phyloP scores from a whole-genome alignment of 1,140 invertebrate species.

The Ips nitidus region DNA sequence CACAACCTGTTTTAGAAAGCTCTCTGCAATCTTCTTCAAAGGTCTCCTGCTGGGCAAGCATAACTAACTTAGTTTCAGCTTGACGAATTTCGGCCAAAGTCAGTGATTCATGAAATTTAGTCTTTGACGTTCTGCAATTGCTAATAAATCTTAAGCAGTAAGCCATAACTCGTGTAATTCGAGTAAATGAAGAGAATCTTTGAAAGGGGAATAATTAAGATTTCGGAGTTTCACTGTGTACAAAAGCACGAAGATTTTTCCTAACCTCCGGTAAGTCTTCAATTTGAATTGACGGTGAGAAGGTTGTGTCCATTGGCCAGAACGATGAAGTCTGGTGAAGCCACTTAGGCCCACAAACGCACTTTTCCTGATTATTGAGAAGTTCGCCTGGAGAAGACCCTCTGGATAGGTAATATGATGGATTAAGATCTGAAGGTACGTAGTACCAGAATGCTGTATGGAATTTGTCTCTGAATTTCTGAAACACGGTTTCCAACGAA shows the following conservation, averaged over 20 bases:
- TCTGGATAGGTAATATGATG: background rate
- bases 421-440: background rate
- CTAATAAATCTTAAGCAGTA: background rate
- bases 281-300: background rate
- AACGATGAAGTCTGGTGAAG: background rate
- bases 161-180: background rate
- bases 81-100: background rate
- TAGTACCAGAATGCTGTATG: background rate
- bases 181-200: background rate
- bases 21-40: background rate
- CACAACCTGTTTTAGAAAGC: conserved; percentile 1
- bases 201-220: background rate
- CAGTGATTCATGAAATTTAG: background rate
- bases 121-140: background rate
- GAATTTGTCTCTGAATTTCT: background rate
- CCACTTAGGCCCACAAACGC: background rate
- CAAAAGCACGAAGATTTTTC: background rate
- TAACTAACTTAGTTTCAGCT: background rate
- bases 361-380: background rate
- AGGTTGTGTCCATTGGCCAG: background rate
- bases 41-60: background rate
- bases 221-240: background rate
- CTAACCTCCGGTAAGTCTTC: background rate
- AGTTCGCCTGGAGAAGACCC: background rate
- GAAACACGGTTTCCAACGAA: conserved; percentile 3